Conservation (phyloP, 1,140 invertebrate genomes). For the Drosophila tsacasi region DNA sequence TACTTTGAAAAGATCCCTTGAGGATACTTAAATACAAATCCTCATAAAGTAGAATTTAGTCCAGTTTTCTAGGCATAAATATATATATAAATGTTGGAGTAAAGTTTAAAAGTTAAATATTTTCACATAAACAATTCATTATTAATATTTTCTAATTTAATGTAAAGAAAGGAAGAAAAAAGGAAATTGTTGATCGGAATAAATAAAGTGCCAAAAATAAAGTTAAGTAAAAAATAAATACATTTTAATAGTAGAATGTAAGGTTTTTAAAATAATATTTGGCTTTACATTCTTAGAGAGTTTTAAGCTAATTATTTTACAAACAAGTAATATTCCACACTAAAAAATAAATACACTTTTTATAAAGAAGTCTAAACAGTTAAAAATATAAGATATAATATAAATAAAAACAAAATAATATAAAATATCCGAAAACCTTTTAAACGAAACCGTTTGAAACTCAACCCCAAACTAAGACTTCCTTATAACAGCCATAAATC, state of each 20-base stretch:
- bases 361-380: accelerated
- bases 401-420: too few species aligned
- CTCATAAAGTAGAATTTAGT: background rate
- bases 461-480: background rate
- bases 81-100: too few species aligned
- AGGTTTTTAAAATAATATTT: background rate
- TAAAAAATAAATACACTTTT: background rate
- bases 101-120: background rate
- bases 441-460: background rate
- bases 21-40: background rate
- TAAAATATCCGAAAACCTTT: too few species aligned
- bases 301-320: background rate
- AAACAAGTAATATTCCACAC: background rate
- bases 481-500: constrained; percentile 18
- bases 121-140: background rate
- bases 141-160: background rate
- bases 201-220: background rate
- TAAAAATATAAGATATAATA: background rate
- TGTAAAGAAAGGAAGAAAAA: background rate
- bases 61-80: background rate
- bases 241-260: background rate
- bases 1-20: background rate
- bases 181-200: too few species aligned
- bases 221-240: background rate
- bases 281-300: background rate